A percentile compares a stretch with the other conserved stretches of the same genome.
These are phyloP conservation scores for Melolontha melolontha DNA, from an alignment of 2,888 invertebrate genomes.

Conservation along the genomic window DNA sequence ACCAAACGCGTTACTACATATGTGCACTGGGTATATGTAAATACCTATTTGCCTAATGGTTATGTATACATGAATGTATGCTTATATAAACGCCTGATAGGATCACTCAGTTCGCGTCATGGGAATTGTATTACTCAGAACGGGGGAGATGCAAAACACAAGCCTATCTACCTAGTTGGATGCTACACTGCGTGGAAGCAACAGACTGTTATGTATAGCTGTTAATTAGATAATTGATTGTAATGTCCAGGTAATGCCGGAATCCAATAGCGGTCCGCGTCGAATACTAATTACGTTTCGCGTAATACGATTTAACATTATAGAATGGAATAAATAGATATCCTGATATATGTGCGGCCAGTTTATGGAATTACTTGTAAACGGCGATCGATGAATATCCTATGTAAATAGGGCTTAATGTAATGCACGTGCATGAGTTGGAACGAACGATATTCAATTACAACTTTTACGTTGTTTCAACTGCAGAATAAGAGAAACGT, in stretches of 20 bases:
- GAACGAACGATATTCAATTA: too few relatives aligned
- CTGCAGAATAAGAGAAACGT: too few relatives aligned
- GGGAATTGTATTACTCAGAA: slow-evolving; percentile 28
- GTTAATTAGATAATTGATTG: slow-evolving; percentile 46
- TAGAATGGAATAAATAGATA: slow-evolving; percentile 25
- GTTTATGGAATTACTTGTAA: slow-evolving; percentile 23
- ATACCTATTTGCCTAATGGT: background rate
- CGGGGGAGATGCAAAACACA: background rate
- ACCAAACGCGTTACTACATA: background rate
- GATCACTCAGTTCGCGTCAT: slow-evolving; percentile 1
- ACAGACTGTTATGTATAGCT: slow-evolving; percentile 41
- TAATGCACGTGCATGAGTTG: background rate
- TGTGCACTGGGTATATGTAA: slow-evolving; percentile 4
- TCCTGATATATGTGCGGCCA: slow-evolving; percentile 24
- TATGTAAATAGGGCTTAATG: background rate
- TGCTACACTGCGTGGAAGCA: slow-evolving; percentile 2
- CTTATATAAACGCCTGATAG: slow-evolving; percentile 14
- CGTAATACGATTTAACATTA: slow-evolving; percentile 37
- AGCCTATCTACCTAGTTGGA: background rate
- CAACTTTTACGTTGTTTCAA: too few relatives aligned
- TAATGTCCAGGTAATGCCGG: slow-evolving; percentile 41
- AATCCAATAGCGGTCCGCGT: slow-evolving; percentile 28
- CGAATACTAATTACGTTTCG: slow-evolving; percentile 34
- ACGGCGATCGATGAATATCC: background rate
- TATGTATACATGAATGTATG: background rate